These are phyloP conservation scores for Heterodera carotae DNA, from an alignment of 1,140 invertebrate species.

Conservation along the genomic window DNA sequence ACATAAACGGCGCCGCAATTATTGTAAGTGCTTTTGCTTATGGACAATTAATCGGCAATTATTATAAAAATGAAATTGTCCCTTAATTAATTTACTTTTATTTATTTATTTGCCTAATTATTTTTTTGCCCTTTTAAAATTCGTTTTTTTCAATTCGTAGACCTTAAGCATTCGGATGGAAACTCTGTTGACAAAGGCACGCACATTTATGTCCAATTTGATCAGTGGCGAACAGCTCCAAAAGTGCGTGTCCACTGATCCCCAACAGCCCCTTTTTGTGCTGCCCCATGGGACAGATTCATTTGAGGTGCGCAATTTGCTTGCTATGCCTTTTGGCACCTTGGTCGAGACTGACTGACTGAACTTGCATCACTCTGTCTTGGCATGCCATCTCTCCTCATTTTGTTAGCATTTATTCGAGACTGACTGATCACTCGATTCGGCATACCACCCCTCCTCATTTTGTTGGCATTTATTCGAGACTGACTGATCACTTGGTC, in stretches of 20 bases:
- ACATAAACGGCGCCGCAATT: conserved; percentile 39
- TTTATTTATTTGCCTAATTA: too few species aligned
- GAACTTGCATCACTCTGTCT: too few species aligned
- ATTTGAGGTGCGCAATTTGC: conserved; percentile 5
- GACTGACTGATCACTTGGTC: too few species aligned
- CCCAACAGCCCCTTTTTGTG: conserved; percentile 30
- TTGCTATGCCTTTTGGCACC: too few species aligned
- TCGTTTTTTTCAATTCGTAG: background rate
- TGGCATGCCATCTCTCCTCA: too few species aligned
- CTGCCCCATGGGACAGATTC: conserved; percentile 24
- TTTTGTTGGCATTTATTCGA: too few species aligned
- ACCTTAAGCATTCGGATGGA: conserved; percentile 27
- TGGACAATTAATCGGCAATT: background rate
- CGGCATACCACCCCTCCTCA: too few species aligned
- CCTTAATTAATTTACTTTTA: background rate
- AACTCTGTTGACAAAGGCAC: background rate
- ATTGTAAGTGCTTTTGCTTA: background rate
- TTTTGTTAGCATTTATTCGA: too few species aligned
- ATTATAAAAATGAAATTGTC: background rate
- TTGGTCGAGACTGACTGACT: too few species aligned
- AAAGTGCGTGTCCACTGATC: conserved; percentile 2
- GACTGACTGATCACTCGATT: too few species aligned
- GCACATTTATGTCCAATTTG: background rate
- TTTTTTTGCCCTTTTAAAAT: background rate
- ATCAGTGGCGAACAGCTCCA: background rate